Evolutionary conservation across 2,888 invertebrate species (phyloP), one percentile per base, ranked within the genome.

Genomic region (Tineola bisselliella): DNA sequence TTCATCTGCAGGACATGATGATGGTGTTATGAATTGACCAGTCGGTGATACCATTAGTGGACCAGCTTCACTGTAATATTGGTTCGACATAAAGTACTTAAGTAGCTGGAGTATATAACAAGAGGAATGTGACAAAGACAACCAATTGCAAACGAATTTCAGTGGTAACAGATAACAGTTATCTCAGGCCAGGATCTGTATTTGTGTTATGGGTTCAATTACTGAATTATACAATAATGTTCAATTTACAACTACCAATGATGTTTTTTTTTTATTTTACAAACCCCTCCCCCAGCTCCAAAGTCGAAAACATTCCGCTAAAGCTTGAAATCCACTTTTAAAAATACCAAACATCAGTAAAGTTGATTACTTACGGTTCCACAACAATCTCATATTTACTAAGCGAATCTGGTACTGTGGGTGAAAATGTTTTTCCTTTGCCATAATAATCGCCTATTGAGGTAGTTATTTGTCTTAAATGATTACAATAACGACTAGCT

Each of bases 31-130:
- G 70, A 97, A 93, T 81, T 97, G 96, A 2, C 97, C 98, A 2
- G 95, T 95, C 0, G 96, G 96, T 11, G 96, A 96, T 30, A 98
- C 89, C 94, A 96, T 97, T 62, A 98, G 74, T 0, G 97, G 97
- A 0, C 97, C 97, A 3, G 97, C 94, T 77, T 96, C 97, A 18
- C 97, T 97, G 81, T 15, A 84, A 63, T 6, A 25, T 25, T 25
- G 6, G 25, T 25, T 25, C 6, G 25, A 25, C 25, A 25, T 6
- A 25, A 25, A 25, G 6, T 25, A n/a, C n/a, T n/a, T n/a, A n/a
- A n/a, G n/a, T n/a, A n/a, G n/a, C n/a, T n/a, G n/a, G n/a, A n/a
- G n/a, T n/a, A n/a, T n/a, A n/a, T n/a, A n/a, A n/a, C n/a, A n/a
- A n/a, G n/a, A n/a, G n/a, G n/a, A n/a, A n/a, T n/a, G n/a, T n/a